phyloP scores from a whole-genome alignment of 2,113 vertebrate genomes.

The Macaca nemestrina region DNA sequence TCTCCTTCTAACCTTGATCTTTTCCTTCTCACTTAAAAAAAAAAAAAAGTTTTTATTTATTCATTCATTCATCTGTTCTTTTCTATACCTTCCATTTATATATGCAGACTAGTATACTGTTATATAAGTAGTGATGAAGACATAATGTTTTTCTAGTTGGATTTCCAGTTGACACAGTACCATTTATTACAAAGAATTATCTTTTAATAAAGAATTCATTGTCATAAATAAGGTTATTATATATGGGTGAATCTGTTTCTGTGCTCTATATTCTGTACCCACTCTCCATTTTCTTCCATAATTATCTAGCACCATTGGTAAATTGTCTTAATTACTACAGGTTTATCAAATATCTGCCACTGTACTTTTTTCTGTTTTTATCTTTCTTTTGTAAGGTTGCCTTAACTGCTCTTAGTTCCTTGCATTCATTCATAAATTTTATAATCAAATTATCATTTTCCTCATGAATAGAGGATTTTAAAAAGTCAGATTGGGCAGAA shows the following conservation, averaged over 20 bases:
- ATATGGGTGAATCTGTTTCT: neutral
- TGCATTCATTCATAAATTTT: neutral
- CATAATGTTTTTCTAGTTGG: neutral
- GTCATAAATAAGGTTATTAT: neutral
- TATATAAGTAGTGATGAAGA: neutral
- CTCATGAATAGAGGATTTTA: neutral
- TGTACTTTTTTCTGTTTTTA: neutral
- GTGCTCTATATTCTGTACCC: neutral
- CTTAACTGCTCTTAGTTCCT: neutral
- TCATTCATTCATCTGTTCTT: neutral
- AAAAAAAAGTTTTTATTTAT: neutral
- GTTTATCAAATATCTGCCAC: neutral
- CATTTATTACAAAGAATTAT: neutral
- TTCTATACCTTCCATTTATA: neutral
- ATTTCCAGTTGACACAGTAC: neutral
- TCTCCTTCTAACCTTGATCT: neutral
- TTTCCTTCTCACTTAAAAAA: neutral
- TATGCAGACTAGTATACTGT: neutral
- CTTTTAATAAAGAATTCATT: neutral
- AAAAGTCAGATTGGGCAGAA: neutral
- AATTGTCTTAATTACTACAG: neutral
- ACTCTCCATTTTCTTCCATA: neutral
- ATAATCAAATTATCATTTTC: slow-evolving; percentile 8
- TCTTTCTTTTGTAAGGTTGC: neutral
- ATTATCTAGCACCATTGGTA: neutral